These are phyloP conservation scores for Drosophila buzzatii DNA, from an alignment of 2,888 invertebrate genomes.

Conservation along the genomic window DNA sequence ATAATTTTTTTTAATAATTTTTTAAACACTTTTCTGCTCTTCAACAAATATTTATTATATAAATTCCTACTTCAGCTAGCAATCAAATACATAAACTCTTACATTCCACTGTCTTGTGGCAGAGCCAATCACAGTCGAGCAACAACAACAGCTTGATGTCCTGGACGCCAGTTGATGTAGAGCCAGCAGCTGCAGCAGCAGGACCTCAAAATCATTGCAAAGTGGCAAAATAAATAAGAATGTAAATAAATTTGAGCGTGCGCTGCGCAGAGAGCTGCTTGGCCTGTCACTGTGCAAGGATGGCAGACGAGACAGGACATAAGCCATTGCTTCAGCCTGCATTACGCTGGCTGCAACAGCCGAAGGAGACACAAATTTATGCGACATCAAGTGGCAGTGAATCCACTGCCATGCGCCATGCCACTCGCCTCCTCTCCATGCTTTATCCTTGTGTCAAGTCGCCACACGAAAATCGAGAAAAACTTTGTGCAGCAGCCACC, in stretches of 20 bases:
- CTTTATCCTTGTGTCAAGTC: slow-evolving; percentile 41
- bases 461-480: slow-evolving; percentile 19
- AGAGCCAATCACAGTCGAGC: slow-evolving; percentile 32
- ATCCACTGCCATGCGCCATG: slow-evolving; percentile 38
- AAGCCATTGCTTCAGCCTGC: slow-evolving; percentile 54
- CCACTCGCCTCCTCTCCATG: neutral
- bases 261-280: slow-evolving; percentile 30
- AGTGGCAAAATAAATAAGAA: slow-evolving; percentile 72
- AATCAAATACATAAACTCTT: neutral
- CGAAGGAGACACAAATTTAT: slow-evolving; percentile 60
- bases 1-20: neutral
- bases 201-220: slow-evolving; percentile 71
- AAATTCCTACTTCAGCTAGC: too few species aligned
- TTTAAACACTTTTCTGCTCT: too few species aligned
- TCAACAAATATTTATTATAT: too few species aligned
- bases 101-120: neutral
- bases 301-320: slow-evolving; percentile 57
- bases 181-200: slow-evolving; percentile 20
- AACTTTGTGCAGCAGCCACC: slow-evolving; percentile 24
- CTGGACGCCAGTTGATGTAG: slow-evolving; percentile 27
- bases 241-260: slow-evolving; percentile 70
- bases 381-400: slow-evolving; percentile 63
- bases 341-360: slow-evolving; percentile 42
- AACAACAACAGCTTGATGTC: slow-evolving; percentile 18
- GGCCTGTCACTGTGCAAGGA: slow-evolving; percentile 27